A percentile compares a stretch with the other conserved stretches of the same genome.
Evolutionary conservation across 2,797 vertebrate species (phyloP).

Genomic region (Anableps anableps): DNA sequence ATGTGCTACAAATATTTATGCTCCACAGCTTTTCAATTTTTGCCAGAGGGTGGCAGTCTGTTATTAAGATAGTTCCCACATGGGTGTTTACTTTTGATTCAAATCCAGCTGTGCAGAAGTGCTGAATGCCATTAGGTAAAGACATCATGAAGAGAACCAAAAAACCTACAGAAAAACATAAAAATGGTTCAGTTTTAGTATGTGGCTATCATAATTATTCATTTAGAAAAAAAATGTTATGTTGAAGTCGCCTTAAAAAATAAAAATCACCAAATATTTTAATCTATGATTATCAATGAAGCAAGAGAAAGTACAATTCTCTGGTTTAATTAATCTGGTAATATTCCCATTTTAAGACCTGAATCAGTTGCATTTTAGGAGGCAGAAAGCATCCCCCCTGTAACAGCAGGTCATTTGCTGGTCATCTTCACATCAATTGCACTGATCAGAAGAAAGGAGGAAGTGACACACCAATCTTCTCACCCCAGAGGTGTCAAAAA

Average conservation of each 20-base stretch:
- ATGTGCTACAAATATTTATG: constrained; percentile 43
- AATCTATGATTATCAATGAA: background rate
- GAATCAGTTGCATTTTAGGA: background rate
- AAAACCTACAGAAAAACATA: background rate
- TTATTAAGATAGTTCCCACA: constrained; percentile 4
- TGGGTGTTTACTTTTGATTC: constrained; percentile 2
- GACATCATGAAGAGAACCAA: background rate
- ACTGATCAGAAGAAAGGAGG: background rate
- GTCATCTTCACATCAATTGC: background rate
- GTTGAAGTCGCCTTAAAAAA: background rate
- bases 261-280: no score
- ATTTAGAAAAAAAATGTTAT: background rate
- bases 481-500: background rate
- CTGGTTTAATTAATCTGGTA: background rate
- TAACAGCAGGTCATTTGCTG: background rate
- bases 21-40: constrained; percentile 23
- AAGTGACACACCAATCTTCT: background rate
- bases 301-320: background rate
- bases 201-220: background rate
- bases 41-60: constrained; percentile 31
- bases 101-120: constrained; percentile 25
- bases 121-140: constrained; percentile 8
- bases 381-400: background rate
- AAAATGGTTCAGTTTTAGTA: background rate
- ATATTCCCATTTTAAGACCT: background rate